A percentile compares a stretch with the other conserved stretches of the same genome.
phyloP scores from a whole-genome alignment of 2,888 invertebrate genomes.

The Hybos culiciformis region DNA sequence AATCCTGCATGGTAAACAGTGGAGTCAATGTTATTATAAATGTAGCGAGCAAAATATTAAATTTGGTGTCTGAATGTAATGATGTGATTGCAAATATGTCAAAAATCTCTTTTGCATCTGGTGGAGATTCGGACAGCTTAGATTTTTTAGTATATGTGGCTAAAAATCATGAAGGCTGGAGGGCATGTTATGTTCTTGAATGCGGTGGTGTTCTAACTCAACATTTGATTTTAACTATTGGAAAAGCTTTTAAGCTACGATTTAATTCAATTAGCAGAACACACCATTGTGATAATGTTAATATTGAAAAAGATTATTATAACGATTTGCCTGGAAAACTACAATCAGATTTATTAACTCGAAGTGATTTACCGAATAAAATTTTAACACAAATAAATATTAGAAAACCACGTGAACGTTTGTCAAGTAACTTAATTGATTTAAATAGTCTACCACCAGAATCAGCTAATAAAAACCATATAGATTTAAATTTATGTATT shows the following conservation, averaged over 20 bases:
- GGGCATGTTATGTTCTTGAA: constrained; percentile 92
- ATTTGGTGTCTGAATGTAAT: constrained; percentile 68
- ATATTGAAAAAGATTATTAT: constrained; percentile 78
- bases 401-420: constrained; percentile 32
- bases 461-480: constrained; percentile 52
- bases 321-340: constrained; percentile 93
- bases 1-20: constrained; percentile 78
- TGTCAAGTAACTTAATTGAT: constrained; percentile 52
- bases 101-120: constrained; percentile 93
- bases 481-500: constrained; percentile 10
- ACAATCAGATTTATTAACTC: constrained; percentile 54
- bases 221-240: constrained; percentile 93
- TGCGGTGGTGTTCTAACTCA: constrained; percentile 88
- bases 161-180: constrained; percentile 76
- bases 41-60: constrained; percentile 79
- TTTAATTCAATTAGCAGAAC: constrained; percentile 52
- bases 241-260: constrained; percentile 52
- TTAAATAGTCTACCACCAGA: constrained; percentile 45
- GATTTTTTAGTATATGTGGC: constrained; percentile 98
- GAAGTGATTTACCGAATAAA: constrained; percentile 36
- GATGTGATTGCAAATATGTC: constrained; percentile 88
- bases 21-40: constrained; percentile 86
- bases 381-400: constrained; percentile 29
- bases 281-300: constrained; percentile 25
- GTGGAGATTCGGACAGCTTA: constrained; percentile 88